Base-by-base conservation (phyloP, 37 sponge, comb jelly and placozoan genomes). In the Hormiphora californensis region DNA sequence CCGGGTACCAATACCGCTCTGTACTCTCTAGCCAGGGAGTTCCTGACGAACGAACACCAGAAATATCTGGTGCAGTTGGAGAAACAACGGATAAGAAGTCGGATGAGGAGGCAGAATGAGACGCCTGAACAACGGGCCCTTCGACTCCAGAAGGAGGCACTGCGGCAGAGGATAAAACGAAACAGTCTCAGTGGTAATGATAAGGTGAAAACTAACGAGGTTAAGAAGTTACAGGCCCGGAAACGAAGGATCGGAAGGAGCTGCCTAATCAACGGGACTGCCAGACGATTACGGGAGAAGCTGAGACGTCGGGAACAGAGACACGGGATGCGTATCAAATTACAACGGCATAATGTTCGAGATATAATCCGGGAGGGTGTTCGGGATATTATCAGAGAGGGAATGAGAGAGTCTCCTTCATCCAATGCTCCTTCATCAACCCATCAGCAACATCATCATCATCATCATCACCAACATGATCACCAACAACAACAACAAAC, bases 241-340 rank as follows among this genome's bases (percentile, higher is more conserved):
- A 37, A 33, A 28, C 8, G 81, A 28, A 1, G 81, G n/a, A n/a
- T n/a, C n/a, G n/a, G n/a, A n/a, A n/a, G n/a, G n/a, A n/a, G n/a
- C n/a, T n/a, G n/a, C n/a, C n/a, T n/a, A n/a, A n/a, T n/a, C n/a
- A n/a, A n/a, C n/a, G n/a, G n/a, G n/a, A n/a, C n/a, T n/a, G n/a
- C n/a, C n/a, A n/a, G n/a, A n/a, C n/a, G n/a, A n/a, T n/a, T n/a
- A n/a, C n/a, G n/a, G n/a, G n/a, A n/a, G n/a, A n/a, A n/a, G n/a
- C n/a, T n/a, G n/a, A n/a, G n/a, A n/a, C n/a, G n/a, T n/a, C 81
- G 81, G 4, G 81, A 43, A 25, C 43, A 46, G 46, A 73, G 81
- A 30, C 35, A 36, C 28, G 27, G 43, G 44, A 43, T 43, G 44
- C 61, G 61, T 30, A n/a, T n/a, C n/a, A n/a, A n/a, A n/a, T n/a